Evolutionary conservation across 64 coral and sea anemone genomes (phyloP).

Genomic region (Stichodactyla helianthus): DNA sequence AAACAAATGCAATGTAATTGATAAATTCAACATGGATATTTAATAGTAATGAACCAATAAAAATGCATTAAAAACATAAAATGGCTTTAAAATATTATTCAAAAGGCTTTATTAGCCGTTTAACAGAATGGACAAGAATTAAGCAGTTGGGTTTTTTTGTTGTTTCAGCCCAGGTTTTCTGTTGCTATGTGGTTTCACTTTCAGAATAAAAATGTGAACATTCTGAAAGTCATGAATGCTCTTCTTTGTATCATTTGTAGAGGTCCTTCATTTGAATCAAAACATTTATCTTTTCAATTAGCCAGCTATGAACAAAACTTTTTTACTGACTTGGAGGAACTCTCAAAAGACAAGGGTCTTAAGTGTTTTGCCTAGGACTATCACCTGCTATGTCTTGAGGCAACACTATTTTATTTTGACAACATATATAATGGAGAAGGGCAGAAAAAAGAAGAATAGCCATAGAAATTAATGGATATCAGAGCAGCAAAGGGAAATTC

Average conservation of each 20-base stretch:
- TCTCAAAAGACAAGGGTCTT: neutral
- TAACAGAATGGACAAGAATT: neutral
- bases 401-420: neutral
- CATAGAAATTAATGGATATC: neutral
- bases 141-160: neutral
- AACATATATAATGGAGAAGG: neutral
- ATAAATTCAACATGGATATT: neutral
- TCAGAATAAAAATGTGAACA: neutral
- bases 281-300: neutral
- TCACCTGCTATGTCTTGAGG: neutral
- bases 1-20: neutral
- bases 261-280: neutral
- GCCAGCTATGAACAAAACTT: neutral
- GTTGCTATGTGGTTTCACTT: neutral
- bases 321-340: neutral
- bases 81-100: too few relatives aligned
- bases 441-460: neutral
- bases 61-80: neutral
- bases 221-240: neutral
- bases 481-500: neutral
- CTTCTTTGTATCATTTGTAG: constrained; percentile 1
- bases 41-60: neutral
- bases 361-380: neutral
- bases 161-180: neutral
- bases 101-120: too few relatives aligned